Base-by-base conservation (phyloP, 1,140 invertebrate species). In the Micrasema minimum region DNA sequence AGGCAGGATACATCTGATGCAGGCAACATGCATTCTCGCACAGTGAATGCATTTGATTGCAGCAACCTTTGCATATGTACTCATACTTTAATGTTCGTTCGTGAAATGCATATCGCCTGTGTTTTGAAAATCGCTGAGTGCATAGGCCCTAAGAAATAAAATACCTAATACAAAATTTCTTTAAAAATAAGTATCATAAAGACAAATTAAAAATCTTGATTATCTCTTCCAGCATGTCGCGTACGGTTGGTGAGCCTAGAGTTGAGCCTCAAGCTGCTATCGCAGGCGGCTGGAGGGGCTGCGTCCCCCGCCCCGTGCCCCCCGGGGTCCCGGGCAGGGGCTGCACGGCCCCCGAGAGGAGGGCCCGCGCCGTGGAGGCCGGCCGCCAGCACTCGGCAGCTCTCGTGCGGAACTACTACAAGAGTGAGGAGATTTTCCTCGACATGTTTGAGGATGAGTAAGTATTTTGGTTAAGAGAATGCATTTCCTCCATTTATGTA, bases 371-470 rank as follows among this genome's bases (percentile, higher is more conserved):
- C 9, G 87, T 96, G 11, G 93, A 96, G 80, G 87, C 90, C 51
- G 91, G 94, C 5, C 89, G 91, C 71, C 93, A 95, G 77, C 93
- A 96, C 78, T 94, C 94, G 72, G 95, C 94, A 41, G 88, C 92
- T 16, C 84, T 96, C 11, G 86, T 98, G 1, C 87, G 94, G 41
- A 96, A 96, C 85, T 97, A 97, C 80, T 98, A 97, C 81, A 98
- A 97, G 89, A 96, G 93, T 78, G 97, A 99, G 86, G 97, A 99
- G 78, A 96, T 99, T 74, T 99, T 99, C 85, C 84, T 99, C 31
- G 97, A 99, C 80, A 96, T 99, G 89, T 99, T 99, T 84, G 97
- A 99, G 84, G 96, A 99, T 81, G 98, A 99, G 87, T 93, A 88
- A 86, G 85, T 85, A 20, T 69, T 62, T 61, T 61, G n/a, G n/a